Evolutionary conservation across 2,797 vertebrate genomes (phyloP).

Genomic region (Champsocephalus gunnari): DNA sequence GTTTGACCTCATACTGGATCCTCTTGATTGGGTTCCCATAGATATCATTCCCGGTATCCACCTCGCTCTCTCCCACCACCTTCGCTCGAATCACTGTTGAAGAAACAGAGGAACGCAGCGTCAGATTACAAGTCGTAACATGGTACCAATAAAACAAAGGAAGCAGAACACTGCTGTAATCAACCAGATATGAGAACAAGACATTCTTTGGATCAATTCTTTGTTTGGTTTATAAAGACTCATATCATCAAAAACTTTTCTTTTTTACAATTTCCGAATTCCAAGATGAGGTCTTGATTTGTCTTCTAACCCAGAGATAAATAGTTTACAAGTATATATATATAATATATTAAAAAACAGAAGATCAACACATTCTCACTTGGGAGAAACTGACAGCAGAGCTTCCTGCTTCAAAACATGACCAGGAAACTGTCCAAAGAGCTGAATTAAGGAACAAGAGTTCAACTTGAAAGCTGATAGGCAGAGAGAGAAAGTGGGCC

Average conservation of each 20-base stretch:
- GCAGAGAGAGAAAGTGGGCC: conserved; percentile 11
- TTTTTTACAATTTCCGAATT: no score
- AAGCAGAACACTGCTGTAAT: not conserved
- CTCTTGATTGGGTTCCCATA: conserved; percentile 99
- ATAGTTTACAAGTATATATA: not conserved
- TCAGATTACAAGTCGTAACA: conserved; percentile 1
- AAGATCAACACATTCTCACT: not conserved
- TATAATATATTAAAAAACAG: no score
- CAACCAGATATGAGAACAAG: not conserved
- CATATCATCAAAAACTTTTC: no score
- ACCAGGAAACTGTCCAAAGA: conserved; percentile 42
- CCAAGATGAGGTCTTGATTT: not conserved
- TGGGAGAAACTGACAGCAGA: not conserved
- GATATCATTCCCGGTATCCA: conserved; percentile 93
- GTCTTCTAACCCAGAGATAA: not conserved
- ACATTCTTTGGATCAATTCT: not conserved
- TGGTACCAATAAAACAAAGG: not conserved
- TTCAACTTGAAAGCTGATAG: conserved; percentile 43
- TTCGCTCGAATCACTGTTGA: conserved; percentile 96
- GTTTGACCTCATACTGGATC: conserved; percentile 97
- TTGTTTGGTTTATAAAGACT: no score
- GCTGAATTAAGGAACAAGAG: conserved; percentile 35
- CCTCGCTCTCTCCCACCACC: conserved; percentile 91
- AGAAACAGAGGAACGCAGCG: conserved; percentile 17
- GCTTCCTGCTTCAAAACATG: conserved; percentile 44